Base-by-base conservation (phyloP, 2,888 invertebrate genomes). In the Arge pagana region DNA sequence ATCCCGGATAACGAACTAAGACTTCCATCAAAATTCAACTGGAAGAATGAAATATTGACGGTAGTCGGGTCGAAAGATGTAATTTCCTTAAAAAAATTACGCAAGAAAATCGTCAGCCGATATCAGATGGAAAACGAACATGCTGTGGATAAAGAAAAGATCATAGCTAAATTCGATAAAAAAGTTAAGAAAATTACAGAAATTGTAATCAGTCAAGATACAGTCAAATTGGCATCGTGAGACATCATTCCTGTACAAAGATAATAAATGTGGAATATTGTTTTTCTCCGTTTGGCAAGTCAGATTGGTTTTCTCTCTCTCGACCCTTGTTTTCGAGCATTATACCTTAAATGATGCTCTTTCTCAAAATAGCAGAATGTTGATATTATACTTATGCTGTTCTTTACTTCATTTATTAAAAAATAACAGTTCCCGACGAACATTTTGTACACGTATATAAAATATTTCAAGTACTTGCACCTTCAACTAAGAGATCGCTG, bases 81-180 rank as follows among this genome's bases (percentile, higher is more conserved):
- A 64, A 79, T 92, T 35, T 81, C 85, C 0, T 70, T 88, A 50
- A 88, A 88, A 66, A 88, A 89, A 64, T 76, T 93, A 13, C 85
- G 86, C 63, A 90, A 89, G 70, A 92, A 90, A 77, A 85, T 91
- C 5, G 68, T 88, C 1, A 81, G 82, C 39, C 86, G 84, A 61
- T 90, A 87, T 61, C 65, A 74, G 31, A 70, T 71, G 56, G 70
- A 78, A 26, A 79, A 80, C 63, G 76, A 78, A 19, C 81, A 82
- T 15, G 78, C 59, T 4, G 82, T 82, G 43, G 76, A 82, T 4
- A 78, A 82, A 53, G 85, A 85, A 57, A 86, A 88, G 67, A 83
- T 86, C 62, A 77, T 82, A 42, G 84, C 85, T 59, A 88, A 88
- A 68, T 87, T 90, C 67, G 82, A 83, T 28, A 90, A 89, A 65